These are phyloP conservation scores for Synergus umbraculus DNA, from an alignment of 2,888 invertebrate species.

Conservation along the genomic window DNA sequence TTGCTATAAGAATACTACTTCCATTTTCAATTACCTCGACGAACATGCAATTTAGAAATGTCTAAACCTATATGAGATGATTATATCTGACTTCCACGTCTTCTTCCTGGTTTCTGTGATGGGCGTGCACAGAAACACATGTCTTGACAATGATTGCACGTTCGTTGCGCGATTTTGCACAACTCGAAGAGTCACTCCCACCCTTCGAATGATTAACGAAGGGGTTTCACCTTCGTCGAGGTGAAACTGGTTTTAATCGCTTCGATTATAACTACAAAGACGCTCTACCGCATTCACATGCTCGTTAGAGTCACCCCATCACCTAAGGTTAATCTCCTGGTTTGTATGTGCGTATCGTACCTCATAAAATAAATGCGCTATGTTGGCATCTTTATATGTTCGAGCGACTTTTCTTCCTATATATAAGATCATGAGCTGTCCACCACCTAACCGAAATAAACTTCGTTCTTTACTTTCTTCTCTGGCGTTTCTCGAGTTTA, in stretches of 20 bases:
- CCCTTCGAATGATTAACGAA: conserved; percentile 59
- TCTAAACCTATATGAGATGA: not conserved
- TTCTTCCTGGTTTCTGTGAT: conserved; percentile 53
- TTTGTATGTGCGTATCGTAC: not conserved
- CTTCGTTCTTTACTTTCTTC: too few species aligned
- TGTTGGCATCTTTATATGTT: not conserved
- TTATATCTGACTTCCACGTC: conserved; percentile 38
- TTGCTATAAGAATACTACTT: not conserved
- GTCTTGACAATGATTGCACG: conserved; percentile 36
- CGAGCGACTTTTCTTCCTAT: too few species aligned
- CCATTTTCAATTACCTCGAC: not conserved
- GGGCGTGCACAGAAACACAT: conserved; percentile 13
- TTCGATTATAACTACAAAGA: conserved; percentile 58
- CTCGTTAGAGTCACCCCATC: not conserved
- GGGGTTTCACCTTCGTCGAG: conserved; percentile 49
- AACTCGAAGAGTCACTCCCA: conserved; percentile 36
- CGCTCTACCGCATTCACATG: conserved; percentile 44
- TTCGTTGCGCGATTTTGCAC: conserved; percentile 6
- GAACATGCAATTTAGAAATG: not conserved
- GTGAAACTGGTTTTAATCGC: conserved; percentile 62
- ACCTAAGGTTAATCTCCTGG: not conserved
- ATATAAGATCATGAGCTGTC: too few species aligned
- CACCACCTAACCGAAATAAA: too few species aligned
- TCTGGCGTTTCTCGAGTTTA: too few species aligned
- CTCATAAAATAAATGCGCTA: too few species aligned